Conservation (phyloP, 2,888 invertebrate genomes). For the Drosophila mimica region DNA sequence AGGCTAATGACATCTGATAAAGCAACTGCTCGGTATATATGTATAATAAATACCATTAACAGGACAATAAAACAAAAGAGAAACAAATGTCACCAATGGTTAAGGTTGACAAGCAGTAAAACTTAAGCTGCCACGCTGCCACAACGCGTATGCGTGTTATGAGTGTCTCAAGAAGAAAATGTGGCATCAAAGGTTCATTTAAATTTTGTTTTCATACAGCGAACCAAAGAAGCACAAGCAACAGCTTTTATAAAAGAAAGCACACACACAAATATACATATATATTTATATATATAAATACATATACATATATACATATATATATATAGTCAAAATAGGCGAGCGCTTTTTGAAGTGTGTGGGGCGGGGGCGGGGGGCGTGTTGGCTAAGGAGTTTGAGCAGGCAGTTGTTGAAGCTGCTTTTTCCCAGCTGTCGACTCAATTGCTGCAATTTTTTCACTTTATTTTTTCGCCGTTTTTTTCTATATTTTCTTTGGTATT, state of each 20-base stretch:
- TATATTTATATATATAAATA: constrained; percentile 11
- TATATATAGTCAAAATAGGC: constrained; percentile 39
- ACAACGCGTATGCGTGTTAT: constrained; percentile 67
- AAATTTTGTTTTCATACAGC: constrained; percentile 51
- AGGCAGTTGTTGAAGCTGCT: constrained; percentile 14
- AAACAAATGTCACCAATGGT: constrained; percentile 38
- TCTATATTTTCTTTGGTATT: constrained; percentile 20
- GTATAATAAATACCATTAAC: constrained; percentile 8
- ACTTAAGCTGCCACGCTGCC: constrained; percentile 28
- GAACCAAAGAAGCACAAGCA: constrained; percentile 26
- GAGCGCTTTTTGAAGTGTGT: constrained; percentile 10
- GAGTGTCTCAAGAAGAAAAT: constrained; percentile 26
- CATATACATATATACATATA: not conserved
- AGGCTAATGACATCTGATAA: constrained; percentile 57
- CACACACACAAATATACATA: constrained; percentile 6
- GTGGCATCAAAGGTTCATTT: constrained; percentile 48
- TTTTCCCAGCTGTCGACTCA: constrained; percentile 49
- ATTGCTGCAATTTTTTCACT: constrained; percentile 36
- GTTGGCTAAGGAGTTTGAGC: not conserved
- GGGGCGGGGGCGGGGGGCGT: not conserved
- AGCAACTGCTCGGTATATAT: constrained; percentile 17
- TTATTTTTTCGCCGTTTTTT: constrained; percentile 25
- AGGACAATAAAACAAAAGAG: constrained; percentile 43
- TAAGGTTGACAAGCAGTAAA: constrained; percentile 27
- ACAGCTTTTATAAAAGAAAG: constrained; percentile 40